Base-by-base conservation (phyloP, 2,113 vertebrate species). In the Phainopepla nitens region DNA sequence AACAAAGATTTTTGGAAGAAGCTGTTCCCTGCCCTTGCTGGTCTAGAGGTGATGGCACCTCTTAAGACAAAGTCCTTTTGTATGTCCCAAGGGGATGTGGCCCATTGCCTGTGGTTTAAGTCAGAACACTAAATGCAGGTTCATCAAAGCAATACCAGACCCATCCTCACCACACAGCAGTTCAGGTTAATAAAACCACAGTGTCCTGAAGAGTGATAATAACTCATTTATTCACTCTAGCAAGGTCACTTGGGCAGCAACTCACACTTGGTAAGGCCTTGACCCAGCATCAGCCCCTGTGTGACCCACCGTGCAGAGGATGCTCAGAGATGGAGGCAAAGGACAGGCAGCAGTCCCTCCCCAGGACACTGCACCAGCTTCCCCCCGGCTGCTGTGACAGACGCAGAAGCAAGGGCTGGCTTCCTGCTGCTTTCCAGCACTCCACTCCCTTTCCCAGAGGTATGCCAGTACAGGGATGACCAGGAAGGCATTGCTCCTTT, bases 401-500 rank as follows among this genome's bases (percentile, higher is more conserved):
- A 44, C 3, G 22, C n/a, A 73, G 44, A 51, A 36, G 22, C 27
- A 16, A 68, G 70, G 11, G 1, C 13, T 21, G 39, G 19, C 31
- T 77, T 24, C 57, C 19, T 29, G 11, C 41, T 15, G 2, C 20
- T 60, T 56, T 23, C 35, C 68, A 90, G 27, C 33, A 35, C 18
- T 57, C 25, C 2, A 3, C 41, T 64, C 39, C 39, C 39, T 21
- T 27, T 53, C 36, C 49, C n/a, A 42, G 24, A 62, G 19, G 3
- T 1, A 4, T 3, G 16, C 0, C 7, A 17, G 58, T 1, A 20
- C 10, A 7, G 70, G 24, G 20, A 15, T 1, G 20, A 25, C 8
- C 28, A 17, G 17, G 29, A 6, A n/a, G 13, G 2, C 13, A 27
- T 7, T 0, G 0, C 15, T 6, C 24, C 23, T 28, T 1, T 1